Evolutionary conservation across 2,888 invertebrate genomes (phyloP), one percentile per base, ranked within the genome.

Genomic region (Carpatolechia fugitivella): DNA sequence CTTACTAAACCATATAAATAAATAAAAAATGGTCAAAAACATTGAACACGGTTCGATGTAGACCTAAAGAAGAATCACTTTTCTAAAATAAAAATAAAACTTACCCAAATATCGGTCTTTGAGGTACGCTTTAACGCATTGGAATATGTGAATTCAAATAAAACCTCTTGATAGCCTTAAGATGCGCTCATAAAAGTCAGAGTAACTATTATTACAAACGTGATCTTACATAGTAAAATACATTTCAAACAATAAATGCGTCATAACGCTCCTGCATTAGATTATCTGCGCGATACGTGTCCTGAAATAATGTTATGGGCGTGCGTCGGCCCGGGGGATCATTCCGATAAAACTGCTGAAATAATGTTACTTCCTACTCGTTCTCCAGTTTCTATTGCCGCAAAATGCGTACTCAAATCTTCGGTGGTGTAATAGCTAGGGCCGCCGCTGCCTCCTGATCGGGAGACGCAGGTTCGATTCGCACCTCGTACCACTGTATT

Each of bases 221-320:
- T 77, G 76, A 73, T 65, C 68, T 61, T 63, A 71, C 76, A 72
- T 68, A 65, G 67, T 63, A 63, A 65, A 74, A 70, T 68, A 72
- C 70, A 77, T 82, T 79, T 74, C 72, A 78, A 76, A 80, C 80
- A 82, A 85, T 85, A 83, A 87, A 86, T 81, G 85, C 83, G 75
- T 80, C 78, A 81, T 80, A 85, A 78, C 79, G 79, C 78, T 76
- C 75, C 76, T 84, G 82, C 78, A 82, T 85, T 82, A 81, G 81
- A 85, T 87, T 86, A 87, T 85, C 81, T 79, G 74, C 64, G 74
- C 71, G 80, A 85, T 85, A 85, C 86, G 87, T 88, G 86, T 80
- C 66, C 80, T 78, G 87, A 82, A 86, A 89, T 87, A 87, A 88
- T 87, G 76, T 83, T 78, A 83, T 80, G 66, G 78, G 76, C 55